Evolutionary conservation across 2,113 vertebrate genomes (phyloP).

Genomic region (Pterocles burchelli): DNA sequence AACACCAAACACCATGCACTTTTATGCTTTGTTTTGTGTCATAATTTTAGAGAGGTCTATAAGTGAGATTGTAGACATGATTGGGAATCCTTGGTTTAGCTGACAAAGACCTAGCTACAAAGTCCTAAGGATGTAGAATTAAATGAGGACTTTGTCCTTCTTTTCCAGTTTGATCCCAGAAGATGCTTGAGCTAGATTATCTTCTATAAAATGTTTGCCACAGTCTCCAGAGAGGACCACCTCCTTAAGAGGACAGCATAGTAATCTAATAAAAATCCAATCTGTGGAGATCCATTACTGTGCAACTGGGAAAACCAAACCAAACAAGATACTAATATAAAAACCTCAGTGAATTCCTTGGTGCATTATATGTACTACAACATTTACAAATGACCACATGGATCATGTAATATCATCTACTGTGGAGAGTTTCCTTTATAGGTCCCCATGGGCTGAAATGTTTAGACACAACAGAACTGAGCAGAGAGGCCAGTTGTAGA

Average conservation of each 20-base stretch:
- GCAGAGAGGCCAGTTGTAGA: conserved; percentile 6
- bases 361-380: conserved; percentile 5
- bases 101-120: neutral
- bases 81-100: neutral
- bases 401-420: conserved; percentile 32
- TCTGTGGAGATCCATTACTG: conserved; percentile 46
- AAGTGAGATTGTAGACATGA: neutral
- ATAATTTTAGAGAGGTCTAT: neutral
- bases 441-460: neutral
- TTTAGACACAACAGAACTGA: conserved; percentile 36
- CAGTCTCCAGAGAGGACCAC: neutral
- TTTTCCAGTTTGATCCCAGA: neutral
- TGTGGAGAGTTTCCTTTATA: conserved; percentile 41
- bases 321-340: conserved; percentile 28
- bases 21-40: neutral
- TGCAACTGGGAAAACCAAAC: conserved; percentile 35
- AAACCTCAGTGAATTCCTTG: conserved; percentile 36
- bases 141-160: conserved; percentile 14
- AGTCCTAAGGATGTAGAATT: neutral
- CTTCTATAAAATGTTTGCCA: neutral
- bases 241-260: conserved; percentile 8
- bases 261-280: conserved; percentile 59
- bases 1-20: neutral
- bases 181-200: neutral
- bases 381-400: conserved; percentile 60